These are phyloP conservation scores for Melanerpes aurifrons DNA, from an alignment of 2,113 vertebrate genomes.

Conservation along the genomic window DNA sequence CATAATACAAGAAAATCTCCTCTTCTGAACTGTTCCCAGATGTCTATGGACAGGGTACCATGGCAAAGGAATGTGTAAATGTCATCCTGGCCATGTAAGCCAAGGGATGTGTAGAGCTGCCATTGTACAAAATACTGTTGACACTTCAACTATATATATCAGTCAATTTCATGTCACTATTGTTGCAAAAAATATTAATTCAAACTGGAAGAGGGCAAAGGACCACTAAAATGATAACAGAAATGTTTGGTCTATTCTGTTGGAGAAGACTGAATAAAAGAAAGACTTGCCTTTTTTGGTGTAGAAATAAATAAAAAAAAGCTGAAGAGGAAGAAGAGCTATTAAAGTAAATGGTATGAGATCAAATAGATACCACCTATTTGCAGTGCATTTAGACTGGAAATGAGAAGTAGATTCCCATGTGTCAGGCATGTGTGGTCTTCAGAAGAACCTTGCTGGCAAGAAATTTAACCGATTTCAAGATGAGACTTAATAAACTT, in stretches of 20 bases:
- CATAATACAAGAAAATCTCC: background rate
- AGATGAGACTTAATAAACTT: background rate
- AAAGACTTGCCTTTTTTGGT: background rate
- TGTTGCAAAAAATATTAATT: background rate
- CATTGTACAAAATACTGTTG: background rate
- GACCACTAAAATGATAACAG: background rate
- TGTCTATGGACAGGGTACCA: background rate
- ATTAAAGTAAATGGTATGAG: background rate
- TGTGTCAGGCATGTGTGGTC: background rate
- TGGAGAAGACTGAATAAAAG: background rate
- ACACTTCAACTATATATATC: background rate
- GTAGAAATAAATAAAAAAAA: background rate
- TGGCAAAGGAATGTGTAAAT: rapidly evolving
- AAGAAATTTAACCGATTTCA: background rate
- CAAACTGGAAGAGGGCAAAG: background rate
- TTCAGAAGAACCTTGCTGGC: background rate
- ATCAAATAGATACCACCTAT: background rate
- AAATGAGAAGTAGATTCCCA: background rate
- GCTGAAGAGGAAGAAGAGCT: background rate
- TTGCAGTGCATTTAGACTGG: background rate
- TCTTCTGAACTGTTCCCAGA: background rate
- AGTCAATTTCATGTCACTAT: background rate
- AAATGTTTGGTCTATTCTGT: background rate
- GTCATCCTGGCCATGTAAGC: background rate
- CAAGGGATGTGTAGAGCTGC: background rate